Percentiles rank a stretch among this genome's conserved stretches.
phyloP scores from a whole-genome alignment of 2,888 invertebrate species.

The Limnephilus marmoratus region DNA sequence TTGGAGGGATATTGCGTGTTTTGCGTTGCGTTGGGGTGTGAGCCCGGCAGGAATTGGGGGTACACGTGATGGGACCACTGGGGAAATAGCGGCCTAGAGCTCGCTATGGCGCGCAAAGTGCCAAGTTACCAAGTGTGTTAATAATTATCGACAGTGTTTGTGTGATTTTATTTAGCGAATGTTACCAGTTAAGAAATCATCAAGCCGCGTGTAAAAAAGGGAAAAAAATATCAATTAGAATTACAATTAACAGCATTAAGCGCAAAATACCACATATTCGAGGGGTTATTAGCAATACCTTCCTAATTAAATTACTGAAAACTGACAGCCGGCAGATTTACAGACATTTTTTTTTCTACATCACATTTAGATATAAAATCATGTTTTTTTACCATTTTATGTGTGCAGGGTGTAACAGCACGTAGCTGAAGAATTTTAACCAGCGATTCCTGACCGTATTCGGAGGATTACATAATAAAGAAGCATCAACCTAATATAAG shows the following conservation, averaged over 20 bases:
- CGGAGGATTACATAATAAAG: no score
- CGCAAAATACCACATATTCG: slow-evolving; percentile 26
- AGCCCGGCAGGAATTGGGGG: slow-evolving; percentile 94
- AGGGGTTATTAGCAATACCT: background rate
- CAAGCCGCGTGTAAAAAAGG: slow-evolving; percentile 65
- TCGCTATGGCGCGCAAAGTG: slow-evolving; percentile 48
- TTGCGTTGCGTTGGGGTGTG: slow-evolving; percentile 85
- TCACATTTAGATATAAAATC: background rate
- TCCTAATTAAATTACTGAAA: background rate
- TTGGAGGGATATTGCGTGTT: slow-evolving; percentile 75
- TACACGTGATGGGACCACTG: slow-evolving; percentile 97
- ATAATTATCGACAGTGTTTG: background rate
- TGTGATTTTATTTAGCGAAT: slow-evolving; percentile 46
- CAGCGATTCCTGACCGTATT: no score
- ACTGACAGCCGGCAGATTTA: background rate
- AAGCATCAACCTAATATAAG: no score
- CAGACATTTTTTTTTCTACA: background rate
- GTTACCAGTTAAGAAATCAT: slow-evolving; percentile 61
- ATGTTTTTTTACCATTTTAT: no score
- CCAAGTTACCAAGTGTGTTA: slow-evolving; percentile 22
- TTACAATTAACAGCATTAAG: slow-evolving; percentile 34
- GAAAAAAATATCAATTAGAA: slow-evolving; percentile 62
- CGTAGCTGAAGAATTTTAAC: no score
- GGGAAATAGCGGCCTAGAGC: slow-evolving; percentile 91
- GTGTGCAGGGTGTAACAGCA: no score